Evolutionary conservation across 30 jellyfish, hydroid and myxozoan species (phyloP).

Genomic region (Pelagia noctiluca): DNA sequence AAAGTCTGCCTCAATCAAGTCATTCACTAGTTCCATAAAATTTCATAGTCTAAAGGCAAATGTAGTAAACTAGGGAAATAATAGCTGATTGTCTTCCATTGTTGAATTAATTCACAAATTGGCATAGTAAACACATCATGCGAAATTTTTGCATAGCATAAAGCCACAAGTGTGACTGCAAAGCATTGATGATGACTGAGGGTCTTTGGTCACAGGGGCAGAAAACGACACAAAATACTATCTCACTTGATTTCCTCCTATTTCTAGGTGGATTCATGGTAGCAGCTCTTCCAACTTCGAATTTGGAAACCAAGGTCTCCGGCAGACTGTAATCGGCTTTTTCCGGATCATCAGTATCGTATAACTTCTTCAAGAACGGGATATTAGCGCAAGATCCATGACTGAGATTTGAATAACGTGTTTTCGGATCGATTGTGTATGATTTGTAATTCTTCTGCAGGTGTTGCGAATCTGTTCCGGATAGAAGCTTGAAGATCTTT

Average conservation of each 20-base stretch:
- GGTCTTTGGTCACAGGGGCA: neutral
- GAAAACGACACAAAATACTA: neutral
- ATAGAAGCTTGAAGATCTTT: conserved; percentile 89
- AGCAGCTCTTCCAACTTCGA: conserved; percentile 71
- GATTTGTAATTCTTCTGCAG: conserved; percentile 93
- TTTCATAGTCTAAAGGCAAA: too few species aligned
- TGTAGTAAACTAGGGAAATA: too few species aligned
- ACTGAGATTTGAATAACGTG: conserved; percentile 87
- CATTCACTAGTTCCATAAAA: too few species aligned
- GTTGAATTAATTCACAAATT: too few species aligned
- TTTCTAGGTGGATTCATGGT: conserved; percentile 43
- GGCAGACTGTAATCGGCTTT: conserved; percentile 88
- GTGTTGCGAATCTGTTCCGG: conserved; percentile 83
- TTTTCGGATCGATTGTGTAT: conserved; percentile 93
- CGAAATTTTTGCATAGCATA: too few species aligned
- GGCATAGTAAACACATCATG: too few species aligned
- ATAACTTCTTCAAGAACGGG: conserved; percentile 71
- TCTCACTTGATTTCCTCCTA: conserved; percentile 66
- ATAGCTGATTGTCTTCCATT: too few species aligned
- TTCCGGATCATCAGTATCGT: conserved; percentile 95
- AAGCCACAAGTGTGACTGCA: too few species aligned
- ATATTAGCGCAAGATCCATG: conserved; percentile 66
- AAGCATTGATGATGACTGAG: too few species aligned
- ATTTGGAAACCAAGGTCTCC: conserved; percentile 50
- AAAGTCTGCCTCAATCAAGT: too few species aligned